Evolutionary conservation across 1,140 invertebrate genomes (phyloP).

Genomic region (Ylistrum balloti): DNA sequence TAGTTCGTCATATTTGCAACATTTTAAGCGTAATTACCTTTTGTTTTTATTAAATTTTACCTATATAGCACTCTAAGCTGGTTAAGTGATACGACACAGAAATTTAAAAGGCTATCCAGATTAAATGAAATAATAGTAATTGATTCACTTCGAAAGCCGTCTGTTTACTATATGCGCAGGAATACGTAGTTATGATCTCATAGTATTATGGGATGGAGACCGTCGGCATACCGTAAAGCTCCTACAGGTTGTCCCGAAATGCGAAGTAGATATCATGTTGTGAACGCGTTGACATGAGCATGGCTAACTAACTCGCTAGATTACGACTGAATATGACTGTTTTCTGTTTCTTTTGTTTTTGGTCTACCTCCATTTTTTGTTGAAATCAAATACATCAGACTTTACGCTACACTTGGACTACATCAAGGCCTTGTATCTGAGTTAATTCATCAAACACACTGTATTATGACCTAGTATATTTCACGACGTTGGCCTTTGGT

Average conservation of each 20-base stretch:
- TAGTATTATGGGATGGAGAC: slow-evolving; percentile 65
- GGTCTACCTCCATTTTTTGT: no score
- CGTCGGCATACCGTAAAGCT: slow-evolving; percentile 27
- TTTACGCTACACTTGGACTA: no score
- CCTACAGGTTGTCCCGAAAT: neutral
- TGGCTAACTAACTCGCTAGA: no score
- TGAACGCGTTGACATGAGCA: no score
- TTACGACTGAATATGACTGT: no score
- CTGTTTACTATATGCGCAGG: slow-evolving; percentile 53
- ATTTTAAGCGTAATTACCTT: neutral
- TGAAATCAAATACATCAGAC: no score
- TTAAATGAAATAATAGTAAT: neutral
- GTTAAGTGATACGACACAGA: neutral
- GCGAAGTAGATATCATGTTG: no score
- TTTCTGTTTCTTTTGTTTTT: no score
- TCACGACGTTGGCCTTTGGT: no score
- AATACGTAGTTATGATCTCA: slow-evolving; percentile 62
- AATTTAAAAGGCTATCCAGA: neutral
- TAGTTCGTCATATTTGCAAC: slow-evolving; percentile 49
- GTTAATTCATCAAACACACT: no score
- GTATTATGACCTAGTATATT: no score
- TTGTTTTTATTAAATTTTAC: neutral
- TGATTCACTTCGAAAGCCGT: slow-evolving; percentile 38
- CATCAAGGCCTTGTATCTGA: no score
- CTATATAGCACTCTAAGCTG: neutral